Percentiles rank a stretch among this genome's conserved stretches.
These are phyloP conservation scores for Tetramorium parvispinum DNA, from an alignment of 1,140 invertebrate genomes.

Conservation along the genomic window DNA sequence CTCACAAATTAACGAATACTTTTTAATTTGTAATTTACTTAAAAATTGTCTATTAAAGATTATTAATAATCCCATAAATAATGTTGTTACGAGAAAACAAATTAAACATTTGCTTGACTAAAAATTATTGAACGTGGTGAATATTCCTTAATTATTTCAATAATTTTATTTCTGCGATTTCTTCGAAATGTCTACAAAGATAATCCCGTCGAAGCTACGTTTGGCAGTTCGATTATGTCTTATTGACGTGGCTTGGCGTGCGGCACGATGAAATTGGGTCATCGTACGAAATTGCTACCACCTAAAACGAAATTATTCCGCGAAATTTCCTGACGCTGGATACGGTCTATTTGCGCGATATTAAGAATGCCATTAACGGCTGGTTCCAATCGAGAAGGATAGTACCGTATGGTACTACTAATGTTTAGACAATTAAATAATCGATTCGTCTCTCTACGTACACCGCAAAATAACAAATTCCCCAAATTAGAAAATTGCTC, in stretches of 20 bases:
- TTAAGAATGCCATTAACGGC: constrained; percentile 43
- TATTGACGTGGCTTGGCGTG: constrained; percentile 39
- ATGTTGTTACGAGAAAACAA: not conserved
- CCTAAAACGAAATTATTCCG: constrained; percentile 51
- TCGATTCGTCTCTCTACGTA: not conserved
- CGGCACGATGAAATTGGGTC: constrained; percentile 34
- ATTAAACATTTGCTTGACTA: not conserved
- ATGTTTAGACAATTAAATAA: constrained; percentile 31
- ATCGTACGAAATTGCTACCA: constrained; percentile 50
- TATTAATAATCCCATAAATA: not conserved
- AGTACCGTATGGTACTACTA: not conserved
- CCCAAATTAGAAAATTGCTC: not conserved
- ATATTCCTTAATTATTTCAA: not conserved
- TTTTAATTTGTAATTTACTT: not conserved
- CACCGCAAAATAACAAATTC: not conserved
- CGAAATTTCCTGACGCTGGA: constrained; percentile 39
- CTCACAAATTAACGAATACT: not conserved
- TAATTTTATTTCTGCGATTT: constrained; percentile 6
- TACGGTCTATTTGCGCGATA: constrained; percentile 50
- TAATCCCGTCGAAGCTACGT: not conserved
- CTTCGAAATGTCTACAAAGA: not conserved
- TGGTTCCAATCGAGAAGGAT: not conserved
- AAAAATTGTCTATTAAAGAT: not conserved
- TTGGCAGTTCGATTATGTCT: constrained; percentile 51
- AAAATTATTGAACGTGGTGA: not conserved